Conservation (phyloP, 2,888 invertebrate species). For the Philereme transversata region DNA sequence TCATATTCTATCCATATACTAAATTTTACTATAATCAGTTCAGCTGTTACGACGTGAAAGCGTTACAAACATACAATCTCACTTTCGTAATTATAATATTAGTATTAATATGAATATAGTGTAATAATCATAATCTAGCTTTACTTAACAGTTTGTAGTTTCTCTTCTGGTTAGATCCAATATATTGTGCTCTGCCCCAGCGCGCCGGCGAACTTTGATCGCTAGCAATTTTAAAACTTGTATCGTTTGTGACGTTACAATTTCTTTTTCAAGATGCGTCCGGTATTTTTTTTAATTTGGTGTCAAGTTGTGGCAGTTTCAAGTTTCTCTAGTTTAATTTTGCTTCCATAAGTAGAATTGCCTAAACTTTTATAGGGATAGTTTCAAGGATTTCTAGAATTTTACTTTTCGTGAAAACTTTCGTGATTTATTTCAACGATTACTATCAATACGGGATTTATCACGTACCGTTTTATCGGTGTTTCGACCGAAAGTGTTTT, state of each 20-base stretch:
- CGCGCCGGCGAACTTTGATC: conserved; percentile 51
- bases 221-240: conserved; percentile 54
- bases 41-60: too few relatives aligned
- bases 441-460: too few relatives aligned
- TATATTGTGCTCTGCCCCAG: conserved; percentile 12
- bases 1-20: too few relatives aligned
- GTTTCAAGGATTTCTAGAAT: background rate
- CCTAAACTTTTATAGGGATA: background rate
- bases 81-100: too few relatives aligned
- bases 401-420: background rate
- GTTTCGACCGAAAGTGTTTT: too few relatives aligned
- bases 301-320: background rate
- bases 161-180: background rate
- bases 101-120: too few relatives aligned
- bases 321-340: background rate
- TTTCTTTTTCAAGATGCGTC: conserved; percentile 15
- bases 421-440: too few relatives aligned
- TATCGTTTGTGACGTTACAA: conserved; percentile 41
- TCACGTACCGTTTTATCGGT: too few relatives aligned
- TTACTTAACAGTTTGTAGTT: too few relatives aligned
- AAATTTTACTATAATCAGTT: too few relatives aligned
- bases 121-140: too few relatives aligned
- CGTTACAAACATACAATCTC: too few relatives aligned
- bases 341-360: background rate
- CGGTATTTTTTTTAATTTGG: conserved; percentile 4